Base-by-base conservation (phyloP, 2,888 invertebrate genomes). In the Polydrusus pterygomalis region DNA sequence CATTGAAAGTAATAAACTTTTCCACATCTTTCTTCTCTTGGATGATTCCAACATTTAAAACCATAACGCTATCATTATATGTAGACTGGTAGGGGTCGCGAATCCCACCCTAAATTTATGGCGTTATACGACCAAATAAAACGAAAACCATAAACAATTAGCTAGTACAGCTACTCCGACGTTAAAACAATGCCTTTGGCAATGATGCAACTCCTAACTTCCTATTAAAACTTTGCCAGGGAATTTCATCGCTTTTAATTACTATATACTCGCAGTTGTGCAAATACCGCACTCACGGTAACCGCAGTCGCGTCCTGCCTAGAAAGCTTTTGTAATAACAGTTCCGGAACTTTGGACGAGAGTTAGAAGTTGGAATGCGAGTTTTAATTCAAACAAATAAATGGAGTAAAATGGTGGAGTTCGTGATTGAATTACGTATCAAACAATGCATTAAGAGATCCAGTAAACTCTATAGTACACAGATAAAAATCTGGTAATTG, bases 281-380 rank as follows among this genome's bases (percentile, higher is more conserved):
- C 56, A 56, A 68, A 68, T 67, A 67, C 68, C 54, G 43, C 56
- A 68, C 56, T 68, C 43, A 20, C 68, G 38, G 67, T 20, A 68
- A 68, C 68, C 56, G 25, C 25, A 30, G 40, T 67, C 43, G 34
- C 20, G 34, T 47, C 30, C 56, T 68, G 56, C 10, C 43, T 15
- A 25, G 68, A 68, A 68, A 38, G 40, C 56, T 68, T 56, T 68
- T 68, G 56, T 56, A 68, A 68, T 68, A 56, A 68, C 67, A 67
- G 67, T 67, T 67, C 11, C 67, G 51, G 51, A 67, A 67, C 51
- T 67, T 67, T 51, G 67, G 10, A 6, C 1, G 51, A 2, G 38
- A 34, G 17, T 18, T 64, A 6, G 13, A 49, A 49, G 34, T 49
- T 49, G 25, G 25, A 49, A 51, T 67, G 54, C 51, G 30, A n/a